Evolutionary conservation across 2,797 vertebrate genomes (phyloP).

Genomic region (Pseudochirops corinnae): DNA sequence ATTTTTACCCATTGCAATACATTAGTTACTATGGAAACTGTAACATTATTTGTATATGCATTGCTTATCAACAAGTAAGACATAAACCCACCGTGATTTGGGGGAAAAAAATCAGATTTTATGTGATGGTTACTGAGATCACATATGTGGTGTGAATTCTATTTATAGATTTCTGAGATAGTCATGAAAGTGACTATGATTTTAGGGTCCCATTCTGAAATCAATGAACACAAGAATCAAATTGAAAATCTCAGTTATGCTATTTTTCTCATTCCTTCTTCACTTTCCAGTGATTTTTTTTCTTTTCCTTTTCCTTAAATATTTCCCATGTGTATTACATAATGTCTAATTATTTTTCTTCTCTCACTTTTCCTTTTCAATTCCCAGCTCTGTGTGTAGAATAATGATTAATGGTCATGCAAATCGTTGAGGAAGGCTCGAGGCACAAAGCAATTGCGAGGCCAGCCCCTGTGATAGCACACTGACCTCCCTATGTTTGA

Average conservation of each 20-base stretch:
- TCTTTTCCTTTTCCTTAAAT: neutral
- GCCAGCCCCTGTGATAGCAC: neutral
- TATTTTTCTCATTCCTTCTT: neutral
- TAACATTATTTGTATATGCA: neutral
- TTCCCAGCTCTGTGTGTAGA: neutral
- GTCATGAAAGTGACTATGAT: neutral
- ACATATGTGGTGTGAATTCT: conserved; percentile 13
- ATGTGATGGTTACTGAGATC: neutral
- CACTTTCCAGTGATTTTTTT: neutral
- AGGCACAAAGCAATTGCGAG: neutral
- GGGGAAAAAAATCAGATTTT: neutral
- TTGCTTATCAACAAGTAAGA: conserved; percentile 11
- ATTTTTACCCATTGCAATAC: neutral
- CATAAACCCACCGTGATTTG: neutral
- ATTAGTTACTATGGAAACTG: conserved; percentile 11
- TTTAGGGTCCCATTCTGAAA: neutral
- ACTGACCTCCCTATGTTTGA: neutral
- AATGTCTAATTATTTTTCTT: neutral
- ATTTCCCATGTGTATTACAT: neutral
- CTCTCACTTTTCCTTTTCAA: neutral
- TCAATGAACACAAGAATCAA: neutral
- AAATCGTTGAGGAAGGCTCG: neutral
- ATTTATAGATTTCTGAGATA: neutral
- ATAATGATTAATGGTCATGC: neutral
- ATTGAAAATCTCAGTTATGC: conserved; percentile 16